These are phyloP conservation scores for Megaceryle maxima DNA, from an alignment of 2,113 vertebrate species.

Conservation along the genomic window DNA sequence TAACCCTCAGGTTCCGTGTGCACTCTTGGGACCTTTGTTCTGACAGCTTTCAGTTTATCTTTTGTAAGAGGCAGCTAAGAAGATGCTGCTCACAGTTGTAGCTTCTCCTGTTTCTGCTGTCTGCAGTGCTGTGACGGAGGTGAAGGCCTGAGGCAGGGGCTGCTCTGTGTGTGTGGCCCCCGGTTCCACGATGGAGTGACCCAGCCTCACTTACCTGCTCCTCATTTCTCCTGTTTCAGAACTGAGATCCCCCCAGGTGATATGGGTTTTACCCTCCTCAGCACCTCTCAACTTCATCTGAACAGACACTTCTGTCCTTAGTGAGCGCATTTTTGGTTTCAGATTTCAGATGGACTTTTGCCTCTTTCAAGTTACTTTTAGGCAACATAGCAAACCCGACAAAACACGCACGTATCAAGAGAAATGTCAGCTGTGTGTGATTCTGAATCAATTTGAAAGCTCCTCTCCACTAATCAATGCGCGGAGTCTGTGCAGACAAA, in stretches of 20 bases:
- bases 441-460: neutral
- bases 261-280: neutral
- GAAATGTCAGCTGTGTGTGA: neutral
- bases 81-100: fast-evolving
- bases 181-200: neutral
- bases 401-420: neutral
- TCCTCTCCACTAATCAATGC: neutral
- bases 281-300: neutral
- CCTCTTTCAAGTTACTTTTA: neutral
- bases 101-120: neutral
- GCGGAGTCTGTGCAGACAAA: neutral
- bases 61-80: neutral
- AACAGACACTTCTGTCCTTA: neutral
- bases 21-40: neutral
- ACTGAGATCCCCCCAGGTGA: neutral
- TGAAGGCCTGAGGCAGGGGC: neutral
- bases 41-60: neutral
- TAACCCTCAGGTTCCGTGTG: neutral
- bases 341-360: neutral
- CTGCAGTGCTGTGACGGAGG: fast-evolving
- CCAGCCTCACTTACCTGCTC: neutral
- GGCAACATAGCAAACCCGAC: neutral
- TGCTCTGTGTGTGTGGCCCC: neutral
- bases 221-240: neutral
- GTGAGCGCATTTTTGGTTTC: neutral